Evolutionary conservation across 1,140 invertebrate species (phyloP), one percentile per base, ranked within the genome.

Genomic region (Euura lappo): DNA sequence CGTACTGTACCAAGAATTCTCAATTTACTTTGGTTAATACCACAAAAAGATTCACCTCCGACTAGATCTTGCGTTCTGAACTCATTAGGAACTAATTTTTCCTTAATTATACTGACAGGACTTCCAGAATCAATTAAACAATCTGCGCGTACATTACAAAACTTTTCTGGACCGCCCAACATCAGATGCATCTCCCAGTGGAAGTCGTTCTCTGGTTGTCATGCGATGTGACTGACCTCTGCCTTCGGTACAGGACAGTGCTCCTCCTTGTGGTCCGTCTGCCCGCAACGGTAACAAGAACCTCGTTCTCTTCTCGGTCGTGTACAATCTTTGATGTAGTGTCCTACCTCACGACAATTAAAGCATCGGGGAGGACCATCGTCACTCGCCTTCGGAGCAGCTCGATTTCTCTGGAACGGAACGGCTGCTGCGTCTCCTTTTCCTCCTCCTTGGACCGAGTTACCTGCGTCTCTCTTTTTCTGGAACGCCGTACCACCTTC

Each of bases 251-350:
- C 2, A 0, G 43, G 28, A 72, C 72, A 75, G 1, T 72, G 66
- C 0, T 64, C 44, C 0, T 69, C 68, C 13, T 70, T 64, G n/a
- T 80, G 75, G 5, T 71, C 76, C 6, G 70, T 60, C 0, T 71
- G 45, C 6, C 72, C 72, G 13, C 79, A 80, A n/a, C 66, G 69
- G 60, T 70, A 80, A 47, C 79, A 80, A 2, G 75, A 74, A 2
- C 74, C 72, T n/a, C 72, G 69, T 43, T 74, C 74, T n/a, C 74
- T n/a, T 8, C 68, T 74, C 2, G 75, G 69, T 3, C 72, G 72
- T 11, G 44, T 72, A 8, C 68, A 73, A 10, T 68, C 43, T 28
- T 45, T 70, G 28, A 13, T 67, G 66, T 73, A 73, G 45, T 68
- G 69, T n/a, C 64, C 13, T 0, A 65, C 11, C 28, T 11, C 5